Evolutionary conservation across 2,113 vertebrate genomes (phyloP).

Genomic region (Oreotragus oreotragus): DNA sequence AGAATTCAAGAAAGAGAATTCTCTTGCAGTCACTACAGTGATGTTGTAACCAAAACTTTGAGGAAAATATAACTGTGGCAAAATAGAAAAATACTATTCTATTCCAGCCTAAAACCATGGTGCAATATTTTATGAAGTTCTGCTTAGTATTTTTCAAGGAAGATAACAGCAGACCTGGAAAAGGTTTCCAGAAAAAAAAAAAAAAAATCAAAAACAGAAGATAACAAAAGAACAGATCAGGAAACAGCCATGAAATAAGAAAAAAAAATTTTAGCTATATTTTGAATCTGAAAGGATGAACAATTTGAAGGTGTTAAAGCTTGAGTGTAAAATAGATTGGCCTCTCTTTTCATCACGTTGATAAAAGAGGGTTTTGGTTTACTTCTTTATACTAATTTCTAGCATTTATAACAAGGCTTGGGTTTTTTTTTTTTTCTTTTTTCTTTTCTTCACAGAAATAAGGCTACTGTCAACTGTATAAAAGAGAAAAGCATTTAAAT

Average conservation of each 20-base stretch:
- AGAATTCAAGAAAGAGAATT: conserved; percentile 20
- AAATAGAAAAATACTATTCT: conserved; percentile 42
- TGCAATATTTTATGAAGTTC: conserved; percentile 24
- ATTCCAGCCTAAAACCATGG: not conserved
- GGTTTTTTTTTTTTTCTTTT: not conserved
- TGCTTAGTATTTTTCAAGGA: conserved; percentile 3
- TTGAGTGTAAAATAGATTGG: not conserved
- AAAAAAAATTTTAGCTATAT: not conserved
- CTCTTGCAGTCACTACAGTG: not conserved
- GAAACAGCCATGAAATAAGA: not conserved
- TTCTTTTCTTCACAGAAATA: conserved; percentile 10
- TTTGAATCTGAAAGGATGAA: not conserved
- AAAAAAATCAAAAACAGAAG: not conserved
- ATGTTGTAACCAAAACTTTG: not conserved
- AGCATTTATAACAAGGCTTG: not conserved
- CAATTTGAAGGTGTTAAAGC: not conserved
- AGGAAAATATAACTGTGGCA: conserved; percentile 7
- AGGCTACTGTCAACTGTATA: not conserved
- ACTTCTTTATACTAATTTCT: not conserved
- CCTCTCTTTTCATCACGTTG: not conserved
- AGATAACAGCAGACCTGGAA: not conserved
- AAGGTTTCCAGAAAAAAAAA: not conserved
- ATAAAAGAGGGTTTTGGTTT: not conserved
- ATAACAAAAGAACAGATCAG: not conserved
- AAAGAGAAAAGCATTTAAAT: conserved; percentile 13